A percentile compares a stretch with the other conserved stretches of the same genome.
Conservation (phyloP, 2,888 invertebrate genomes). For the Horisme vitalbata region DNA sequence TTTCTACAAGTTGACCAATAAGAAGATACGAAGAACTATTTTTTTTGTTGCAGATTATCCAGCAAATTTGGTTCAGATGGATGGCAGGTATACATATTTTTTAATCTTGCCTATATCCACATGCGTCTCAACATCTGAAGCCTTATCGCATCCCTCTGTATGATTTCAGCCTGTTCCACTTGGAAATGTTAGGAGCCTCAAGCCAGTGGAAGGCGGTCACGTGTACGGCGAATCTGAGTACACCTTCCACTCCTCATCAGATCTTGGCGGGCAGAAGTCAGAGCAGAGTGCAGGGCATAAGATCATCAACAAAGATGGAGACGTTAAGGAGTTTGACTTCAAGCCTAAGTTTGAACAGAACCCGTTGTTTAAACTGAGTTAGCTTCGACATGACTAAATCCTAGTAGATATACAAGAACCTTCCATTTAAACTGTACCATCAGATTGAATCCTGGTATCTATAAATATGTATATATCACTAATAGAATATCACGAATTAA, state of each 20-base stretch:
- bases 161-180: conserved; percentile 36
- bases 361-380: conserved; percentile 12
- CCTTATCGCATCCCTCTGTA: neutral
- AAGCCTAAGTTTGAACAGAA: conserved; percentile 25
- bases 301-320: conserved; percentile 88
- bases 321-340: conserved; percentile 81
- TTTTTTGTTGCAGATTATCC: conserved; percentile 13
- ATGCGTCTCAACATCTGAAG: too few relatives aligned
- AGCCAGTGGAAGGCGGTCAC: conserved; percentile 51
- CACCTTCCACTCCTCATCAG: conserved; percentile 81
- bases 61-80: conserved; percentile 11
- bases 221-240: conserved; percentile 85
- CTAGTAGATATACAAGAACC: too few relatives aligned
- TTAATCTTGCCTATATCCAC: too few relatives aligned
- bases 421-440: too few relatives aligned
- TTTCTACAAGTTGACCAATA: too few relatives aligned
- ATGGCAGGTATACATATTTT: conserved; percentile 11
- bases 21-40: too few relatives aligned
- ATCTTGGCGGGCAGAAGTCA: conserved; percentile 83
- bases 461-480: too few relatives aligned
- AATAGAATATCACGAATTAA: too few relatives aligned
- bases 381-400: neutral
- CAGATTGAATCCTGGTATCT: too few relatives aligned
- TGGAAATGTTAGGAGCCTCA: conserved; percentile 44
- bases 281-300: conserved; percentile 84